Evolutionary conservation across 2,113 vertebrate species (phyloP), one percentile per base, ranked within the genome.

Genomic region (Protomyctophum bolini): DNA sequence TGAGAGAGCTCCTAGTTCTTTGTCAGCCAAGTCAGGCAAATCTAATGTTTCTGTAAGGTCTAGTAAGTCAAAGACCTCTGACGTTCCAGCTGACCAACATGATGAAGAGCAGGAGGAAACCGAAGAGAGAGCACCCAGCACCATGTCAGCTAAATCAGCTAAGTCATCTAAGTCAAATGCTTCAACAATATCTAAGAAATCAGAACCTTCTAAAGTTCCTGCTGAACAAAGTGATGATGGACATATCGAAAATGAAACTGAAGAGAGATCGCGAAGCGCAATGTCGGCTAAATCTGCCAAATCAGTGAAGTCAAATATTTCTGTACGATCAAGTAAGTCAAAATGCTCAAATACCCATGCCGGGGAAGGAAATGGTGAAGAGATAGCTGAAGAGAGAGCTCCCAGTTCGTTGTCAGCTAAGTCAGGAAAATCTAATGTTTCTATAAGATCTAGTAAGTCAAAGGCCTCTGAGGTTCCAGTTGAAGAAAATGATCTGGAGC

Each of bases 171-270:
- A 76, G n/a, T 88, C 83, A 70, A 86, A 72, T 29, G 21, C 68
- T 65, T 83, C 85, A 62, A 88, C 83, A 11, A 88, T 68, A 72
- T 79, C 79, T 6, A 82, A 66, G 5, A 79, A 41, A 8, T 75
- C 79, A 4, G 66, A 11, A 10, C 79, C 82, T 8, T 51, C 59
- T 8, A 81, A 87, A 29, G 77, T 9, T 57, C 61, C 75, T 59
- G 48, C 10, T 62, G 83, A 85, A 2, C 12, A 58, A 55, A 72
- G 51, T 14, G 46, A 21, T 21, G 21, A 21, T 55, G 61, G n/a
- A n/a, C n/a, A 51, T 47, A n/a, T 21, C 21, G 63, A 56, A 12
- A 61, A 56, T 68, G 63, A 70, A 76, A 73, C 49, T 33, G 51
- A 47, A 55, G 73, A 81, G 55, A 72, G 69, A 79, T 50, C 76